A percentile compares a stretch with the other conserved stretches of the same genome.
These are phyloP conservation scores for Athene cunicularia DNA, from an alignment of 2,113 vertebrate species.

Conservation along the genomic window DNA sequence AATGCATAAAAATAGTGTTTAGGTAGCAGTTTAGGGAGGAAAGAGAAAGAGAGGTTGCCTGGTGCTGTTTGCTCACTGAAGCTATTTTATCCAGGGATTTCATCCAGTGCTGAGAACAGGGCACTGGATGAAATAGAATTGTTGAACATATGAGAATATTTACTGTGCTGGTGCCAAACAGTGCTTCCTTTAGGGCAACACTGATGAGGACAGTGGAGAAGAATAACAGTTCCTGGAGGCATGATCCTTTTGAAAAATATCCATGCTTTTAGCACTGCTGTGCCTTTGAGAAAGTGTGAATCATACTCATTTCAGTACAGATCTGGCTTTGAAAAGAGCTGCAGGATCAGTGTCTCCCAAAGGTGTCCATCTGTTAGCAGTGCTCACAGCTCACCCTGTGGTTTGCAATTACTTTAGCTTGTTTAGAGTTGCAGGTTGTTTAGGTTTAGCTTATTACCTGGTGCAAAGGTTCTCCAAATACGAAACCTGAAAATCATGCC, in stretches of 20 bases:
- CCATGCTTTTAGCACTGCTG: not conserved
- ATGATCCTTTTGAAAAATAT: constrained; percentile 4
- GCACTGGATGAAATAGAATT: not conserved
- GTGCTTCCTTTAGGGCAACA: not conserved
- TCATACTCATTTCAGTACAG: not conserved
- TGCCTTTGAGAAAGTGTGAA: constrained; percentile 24
- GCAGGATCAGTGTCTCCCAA: not conserved
- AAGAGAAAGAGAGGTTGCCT: not conserved
- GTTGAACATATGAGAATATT: not conserved
- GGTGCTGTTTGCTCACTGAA: not conserved
- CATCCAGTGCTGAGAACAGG: not conserved
- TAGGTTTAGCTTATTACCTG: not conserved
- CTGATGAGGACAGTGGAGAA: constrained; percentile 1
- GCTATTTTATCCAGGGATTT: not conserved
- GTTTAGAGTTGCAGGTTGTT: not conserved
- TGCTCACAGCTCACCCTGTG: not conserved
- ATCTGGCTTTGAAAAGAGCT: constrained; percentile 13
- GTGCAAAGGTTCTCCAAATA: not conserved
- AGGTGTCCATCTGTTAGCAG: not conserved
- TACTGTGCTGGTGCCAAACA: not conserved
- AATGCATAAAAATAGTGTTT: not conserved
- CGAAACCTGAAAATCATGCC: not conserved
- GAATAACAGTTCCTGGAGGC: constrained; percentile 15
- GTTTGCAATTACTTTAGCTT: not conserved
- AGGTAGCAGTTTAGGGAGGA: not conserved